Conservation (phyloP, 2,888 invertebrate species). For the Mystacides longicornis region DNA sequence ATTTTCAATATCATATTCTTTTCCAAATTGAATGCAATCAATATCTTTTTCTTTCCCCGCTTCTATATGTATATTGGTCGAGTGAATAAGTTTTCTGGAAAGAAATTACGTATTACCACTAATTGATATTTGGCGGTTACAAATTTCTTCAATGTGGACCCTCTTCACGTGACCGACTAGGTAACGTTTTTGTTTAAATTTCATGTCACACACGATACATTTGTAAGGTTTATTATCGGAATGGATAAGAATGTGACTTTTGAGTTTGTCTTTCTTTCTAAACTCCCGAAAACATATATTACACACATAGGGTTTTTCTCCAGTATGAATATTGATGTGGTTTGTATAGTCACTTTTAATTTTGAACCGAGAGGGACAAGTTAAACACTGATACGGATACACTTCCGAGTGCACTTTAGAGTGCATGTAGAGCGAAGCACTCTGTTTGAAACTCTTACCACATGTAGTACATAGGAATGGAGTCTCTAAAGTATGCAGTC, state of each 20-base stretch:
- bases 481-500: constrained; percentile 54
- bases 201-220: constrained; percentile 37
- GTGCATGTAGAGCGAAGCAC: constrained; percentile 58
- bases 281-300: constrained; percentile 50
- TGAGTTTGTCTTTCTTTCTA: constrained; percentile 50
- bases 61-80: no score
- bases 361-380: constrained; percentile 55
- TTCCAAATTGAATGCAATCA: no score
- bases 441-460: constrained; percentile 58
- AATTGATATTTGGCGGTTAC: no score
- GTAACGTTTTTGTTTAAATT: constrained; percentile 47
- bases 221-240: constrained; percentile 45
- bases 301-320: constrained; percentile 54
- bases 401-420: constrained; percentile 50
- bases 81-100: no score
- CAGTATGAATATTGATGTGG: constrained; percentile 54
- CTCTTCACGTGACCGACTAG: constrained; percentile 42
- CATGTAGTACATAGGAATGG: constrained; percentile 52
- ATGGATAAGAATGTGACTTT: constrained; percentile 47
- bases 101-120: no score
- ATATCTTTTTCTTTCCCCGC: no score
- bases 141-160: constrained; percentile 13
- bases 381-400: constrained; percentile 51
- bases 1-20: no score
- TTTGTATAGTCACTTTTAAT: constrained; percentile 49